These are phyloP conservation scores for Arenicola marina DNA, from an alignment of 2,888 invertebrate genomes.

Conservation along the genomic window DNA sequence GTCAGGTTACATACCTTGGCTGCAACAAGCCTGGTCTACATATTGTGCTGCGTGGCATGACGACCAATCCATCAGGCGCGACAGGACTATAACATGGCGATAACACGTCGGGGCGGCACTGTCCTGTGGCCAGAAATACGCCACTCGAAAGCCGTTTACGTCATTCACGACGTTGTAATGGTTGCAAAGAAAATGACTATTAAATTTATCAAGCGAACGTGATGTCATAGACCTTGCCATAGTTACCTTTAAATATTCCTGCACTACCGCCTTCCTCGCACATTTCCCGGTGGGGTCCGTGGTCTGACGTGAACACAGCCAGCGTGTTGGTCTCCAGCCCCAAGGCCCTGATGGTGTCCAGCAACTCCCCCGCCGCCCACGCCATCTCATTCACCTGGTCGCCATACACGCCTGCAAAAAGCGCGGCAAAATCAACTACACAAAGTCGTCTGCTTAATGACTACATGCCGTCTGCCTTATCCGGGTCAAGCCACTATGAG, in stretches of 20 bases:
- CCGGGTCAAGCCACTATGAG: no score
- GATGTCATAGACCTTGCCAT: background rate
- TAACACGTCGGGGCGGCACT: no score
- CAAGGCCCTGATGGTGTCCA: constrained; percentile 7
- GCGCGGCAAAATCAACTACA: background rate
- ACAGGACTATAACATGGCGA: no score
- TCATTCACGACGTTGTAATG: no score
- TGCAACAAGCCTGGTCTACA: no score
- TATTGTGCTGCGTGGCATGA: no score
- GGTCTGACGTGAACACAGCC: constrained; percentile 24
- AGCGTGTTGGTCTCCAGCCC: constrained; percentile 14
- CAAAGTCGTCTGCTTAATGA: background rate
- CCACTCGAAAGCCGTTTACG: no score
- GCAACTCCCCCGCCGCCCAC: constrained; percentile 24
- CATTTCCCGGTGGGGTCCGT: constrained; percentile 27
- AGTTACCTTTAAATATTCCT: constrained; percentile 20
- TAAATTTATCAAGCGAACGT: background rate
- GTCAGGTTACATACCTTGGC: no score
- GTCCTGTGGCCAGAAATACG: no score
- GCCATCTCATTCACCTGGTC: constrained; percentile 26
- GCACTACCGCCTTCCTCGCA: constrained; percentile 21
- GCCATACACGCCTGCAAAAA: constrained; percentile 19
- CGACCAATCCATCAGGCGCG: no score
- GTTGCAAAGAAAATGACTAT: no score
- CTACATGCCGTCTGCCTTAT: no score